These are phyloP conservation scores for Atrina japonica DNA, from an alignment of 2,888 invertebrate genomes.

Conservation along the genomic window DNA sequence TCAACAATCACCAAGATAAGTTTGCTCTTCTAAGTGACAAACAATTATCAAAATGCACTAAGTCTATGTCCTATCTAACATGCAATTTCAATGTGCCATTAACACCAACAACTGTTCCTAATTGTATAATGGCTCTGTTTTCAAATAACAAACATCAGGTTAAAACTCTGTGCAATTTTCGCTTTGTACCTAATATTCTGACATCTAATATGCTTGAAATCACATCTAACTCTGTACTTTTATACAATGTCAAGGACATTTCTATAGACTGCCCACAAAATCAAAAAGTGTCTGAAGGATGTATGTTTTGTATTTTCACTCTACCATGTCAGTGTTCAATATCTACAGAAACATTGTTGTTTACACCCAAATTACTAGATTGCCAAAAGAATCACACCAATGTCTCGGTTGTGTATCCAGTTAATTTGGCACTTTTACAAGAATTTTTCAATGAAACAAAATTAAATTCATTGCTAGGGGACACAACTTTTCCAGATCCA, in stretches of 20 bases:
- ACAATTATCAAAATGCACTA: constrained; percentile 17
- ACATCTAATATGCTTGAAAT: constrained; percentile 5
- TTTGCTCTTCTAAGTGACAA: constrained; percentile 20
- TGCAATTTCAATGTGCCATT: constrained; percentile 8
- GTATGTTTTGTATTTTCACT: constrained; percentile 28
- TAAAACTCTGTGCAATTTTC: constrained; percentile 4
- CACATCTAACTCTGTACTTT: not conserved
- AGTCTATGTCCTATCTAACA: not conserved
- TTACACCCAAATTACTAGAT: not conserved
- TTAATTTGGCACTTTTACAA: constrained; percentile 28
- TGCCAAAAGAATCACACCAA: too few species aligned
- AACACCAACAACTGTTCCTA: not conserved
- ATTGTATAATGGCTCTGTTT: too few species aligned
- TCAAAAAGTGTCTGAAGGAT: constrained; percentile 17
- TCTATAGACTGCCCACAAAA: constrained; percentile 5
- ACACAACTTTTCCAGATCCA: constrained; percentile 18
- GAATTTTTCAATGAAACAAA: constrained; percentile 13
- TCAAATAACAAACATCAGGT: not conserved
- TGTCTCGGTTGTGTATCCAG: constrained; percentile 18
- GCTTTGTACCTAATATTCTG: constrained; percentile 3
- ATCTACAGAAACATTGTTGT: not conserved
- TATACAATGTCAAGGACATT: constrained; percentile 16
- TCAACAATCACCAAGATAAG: constrained; percentile 39
- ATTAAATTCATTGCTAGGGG: not conserved
- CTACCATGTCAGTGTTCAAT: constrained; percentile 23